Percentiles rank a stretch among this genome's conserved stretches.
These are phyloP conservation scores for Leucoptera coffeella DNA, from an alignment of 2,888 invertebrate species.

Conservation along the genomic window DNA sequence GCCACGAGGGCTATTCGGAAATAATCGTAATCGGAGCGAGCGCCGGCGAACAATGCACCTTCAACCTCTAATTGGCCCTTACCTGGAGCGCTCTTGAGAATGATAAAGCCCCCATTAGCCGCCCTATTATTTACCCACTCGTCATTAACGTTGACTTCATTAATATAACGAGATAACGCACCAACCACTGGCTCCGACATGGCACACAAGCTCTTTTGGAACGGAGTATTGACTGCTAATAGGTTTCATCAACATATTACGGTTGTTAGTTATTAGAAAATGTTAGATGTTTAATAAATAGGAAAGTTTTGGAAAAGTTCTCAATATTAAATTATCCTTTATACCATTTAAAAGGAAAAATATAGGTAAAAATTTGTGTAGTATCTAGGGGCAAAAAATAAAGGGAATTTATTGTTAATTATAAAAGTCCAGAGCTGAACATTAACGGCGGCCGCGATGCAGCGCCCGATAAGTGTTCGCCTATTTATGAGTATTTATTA, in stretches of 20 bases:
- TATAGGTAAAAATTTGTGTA: too few relatives aligned
- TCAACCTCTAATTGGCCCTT: slow-evolving; percentile 53
- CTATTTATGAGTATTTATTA: slow-evolving; percentile 55
- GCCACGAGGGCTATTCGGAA: slow-evolving; percentile 36
- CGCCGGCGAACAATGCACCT: slow-evolving; percentile 49
- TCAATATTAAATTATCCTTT: too few relatives aligned
- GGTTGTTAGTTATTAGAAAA: too few relatives aligned
- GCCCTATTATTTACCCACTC: slow-evolving; percentile 55
- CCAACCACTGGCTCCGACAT: too few relatives aligned
- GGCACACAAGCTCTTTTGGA: too few relatives aligned
- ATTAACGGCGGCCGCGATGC: slow-evolving; percentile 45
- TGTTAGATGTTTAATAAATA: too few relatives aligned
- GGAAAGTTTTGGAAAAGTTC: too few relatives aligned
- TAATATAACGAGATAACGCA: slow-evolving; percentile 54
- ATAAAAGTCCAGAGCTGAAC: slow-evolving; percentile 44
- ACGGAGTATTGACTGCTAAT: too few relatives aligned
- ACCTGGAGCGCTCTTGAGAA: slow-evolving; percentile 53
- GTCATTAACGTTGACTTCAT: slow-evolving; percentile 55
- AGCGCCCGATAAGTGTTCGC: slow-evolving; percentile 32
- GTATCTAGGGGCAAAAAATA: slow-evolving; percentile 49
- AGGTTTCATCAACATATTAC: too few relatives aligned
- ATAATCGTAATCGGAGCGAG: slow-evolving; percentile 49
- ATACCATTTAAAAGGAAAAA: too few relatives aligned
- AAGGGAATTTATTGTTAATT: slow-evolving; percentile 52
- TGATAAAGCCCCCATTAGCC: slow-evolving; percentile 54